Evolutionary conservation across 2,888 invertebrate species (phyloP).

Genomic region (Drosophila fungiperda): DNA sequence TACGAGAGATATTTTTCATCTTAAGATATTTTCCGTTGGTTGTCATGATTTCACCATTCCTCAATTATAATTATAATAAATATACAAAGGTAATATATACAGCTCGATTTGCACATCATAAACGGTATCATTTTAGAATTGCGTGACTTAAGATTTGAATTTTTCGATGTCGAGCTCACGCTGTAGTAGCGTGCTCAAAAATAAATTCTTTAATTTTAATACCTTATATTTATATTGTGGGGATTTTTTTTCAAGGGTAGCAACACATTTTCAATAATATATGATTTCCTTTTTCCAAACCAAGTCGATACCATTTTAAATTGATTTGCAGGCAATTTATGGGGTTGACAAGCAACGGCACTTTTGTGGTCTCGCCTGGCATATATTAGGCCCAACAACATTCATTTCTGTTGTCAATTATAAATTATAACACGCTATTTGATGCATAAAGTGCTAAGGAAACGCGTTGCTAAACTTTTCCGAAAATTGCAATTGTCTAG

Average conservation of each 20-base stretch:
- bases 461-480: conserved; percentile 38
- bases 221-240: not conserved
- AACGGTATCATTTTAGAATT: conserved; percentile 49
- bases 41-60: conserved; percentile 47
- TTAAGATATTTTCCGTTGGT: not conserved
- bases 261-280: conserved; percentile 16
- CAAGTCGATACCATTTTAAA: conserved; percentile 32
- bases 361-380: conserved; percentile 19
- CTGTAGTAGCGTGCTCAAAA: conserved; percentile 37
- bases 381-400: conserved; percentile 30
- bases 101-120: conserved; percentile 58
- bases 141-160: conserved; percentile 55
- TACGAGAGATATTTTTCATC: not conserved
- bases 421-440: conserved; percentile 45
- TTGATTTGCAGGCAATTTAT: conserved; percentile 29
- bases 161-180: conserved; percentile 42
- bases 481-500: conserved; percentile 38
- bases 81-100: conserved; percentile 21
- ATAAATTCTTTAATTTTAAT: not conserved
- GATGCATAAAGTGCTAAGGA: conserved; percentile 21
- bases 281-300: conserved; percentile 17
- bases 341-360: conserved; percentile 24
- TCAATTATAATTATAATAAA: conserved; percentile 14
- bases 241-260: not conserved
- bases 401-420: conserved; percentile 53